Evolutionary conservation across 2,113 vertebrate species (phyloP), one percentile per base, ranked within the genome.

Genomic region (Plotosus lineatus): DNA sequence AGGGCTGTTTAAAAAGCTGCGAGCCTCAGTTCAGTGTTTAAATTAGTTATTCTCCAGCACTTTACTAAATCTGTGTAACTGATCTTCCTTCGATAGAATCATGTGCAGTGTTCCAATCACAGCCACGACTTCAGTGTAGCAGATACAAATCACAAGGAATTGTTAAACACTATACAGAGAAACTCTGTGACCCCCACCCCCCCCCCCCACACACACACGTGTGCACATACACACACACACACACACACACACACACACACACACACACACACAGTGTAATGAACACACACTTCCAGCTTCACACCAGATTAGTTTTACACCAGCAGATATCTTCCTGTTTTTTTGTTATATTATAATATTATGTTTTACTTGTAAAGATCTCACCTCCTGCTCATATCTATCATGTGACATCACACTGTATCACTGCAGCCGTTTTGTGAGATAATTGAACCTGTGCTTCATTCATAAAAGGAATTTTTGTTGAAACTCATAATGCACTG

Each of bases 241-340:
- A 75, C 50, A 50, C 80, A 81, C 53, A 79, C 63, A 33, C 75
- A 65, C 55, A 71, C 56, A 65, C 72, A 82, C 72, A 36, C 28
- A 73, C 6, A 72, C 19, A 53, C 17, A 75, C 50, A 50, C 80
- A 81, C 53, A 79, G 75, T 48, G 51, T 51, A 69, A 87, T 77
- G 61, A 65, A 17, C 58, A 61, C 84, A 85, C 50, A 9, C 78
- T 19, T 42, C 68, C 48, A 26, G 6, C n/a, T 14, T 51, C 15
- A 21, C 8, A 6, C n/a, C 69, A 21, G 69, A 33, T 21, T 28
- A 51, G 68, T 46, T 46, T 69, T 31, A 72, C 44, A 72, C 68
- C 44, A 50, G 28, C n/a, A 19, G 5, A 17, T 6, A 8, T 6
- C 26, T 60, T 31, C n/a, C n/a, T n/a, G n/a, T n/a, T n/a, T n/a